Evolutionary conservation across 2,113 vertebrate species (phyloP).

Genomic region (Felis chaus): DNA sequence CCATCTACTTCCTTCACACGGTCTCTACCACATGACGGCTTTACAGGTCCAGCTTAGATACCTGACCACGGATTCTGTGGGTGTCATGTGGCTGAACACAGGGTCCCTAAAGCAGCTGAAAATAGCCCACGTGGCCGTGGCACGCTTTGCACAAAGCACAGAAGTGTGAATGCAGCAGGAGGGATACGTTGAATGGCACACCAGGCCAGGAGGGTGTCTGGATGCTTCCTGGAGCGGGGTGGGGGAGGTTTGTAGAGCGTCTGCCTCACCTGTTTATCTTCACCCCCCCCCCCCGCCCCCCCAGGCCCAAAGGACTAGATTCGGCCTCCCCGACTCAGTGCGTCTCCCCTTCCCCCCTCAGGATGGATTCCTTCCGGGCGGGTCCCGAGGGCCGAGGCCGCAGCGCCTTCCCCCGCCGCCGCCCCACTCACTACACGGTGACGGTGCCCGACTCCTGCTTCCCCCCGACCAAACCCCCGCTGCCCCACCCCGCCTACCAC

Average conservation of each 20-base stretch:
- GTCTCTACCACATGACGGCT: background rate
- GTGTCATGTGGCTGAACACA: background rate
- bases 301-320: background rate
- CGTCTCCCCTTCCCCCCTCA: constrained; percentile 41
- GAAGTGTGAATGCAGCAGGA: too few species aligned
- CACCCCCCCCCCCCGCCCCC: too few species aligned
- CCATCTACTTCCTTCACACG: background rate
- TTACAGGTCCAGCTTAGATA: background rate
- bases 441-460: constrained; percentile 85
- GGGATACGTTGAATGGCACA: accelerated
- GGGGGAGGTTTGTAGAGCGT: background rate
- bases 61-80: too few species aligned
- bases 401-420: constrained; percentile 84
- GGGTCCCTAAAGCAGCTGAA: background rate
- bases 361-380: constrained; percentile 83
- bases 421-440: constrained; percentile 84
- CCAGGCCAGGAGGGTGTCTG: background rate
- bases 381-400: constrained; percentile 80
- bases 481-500: constrained; percentile 80
- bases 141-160: accelerated
- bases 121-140: accelerated
- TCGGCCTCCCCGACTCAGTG: background rate
- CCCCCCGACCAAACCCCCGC: background rate
- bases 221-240: too few species aligned
- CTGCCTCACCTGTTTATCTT: background rate